Conservation (phyloP, 2,888 invertebrate genomes). For the Drosophila aldrichi region DNA sequence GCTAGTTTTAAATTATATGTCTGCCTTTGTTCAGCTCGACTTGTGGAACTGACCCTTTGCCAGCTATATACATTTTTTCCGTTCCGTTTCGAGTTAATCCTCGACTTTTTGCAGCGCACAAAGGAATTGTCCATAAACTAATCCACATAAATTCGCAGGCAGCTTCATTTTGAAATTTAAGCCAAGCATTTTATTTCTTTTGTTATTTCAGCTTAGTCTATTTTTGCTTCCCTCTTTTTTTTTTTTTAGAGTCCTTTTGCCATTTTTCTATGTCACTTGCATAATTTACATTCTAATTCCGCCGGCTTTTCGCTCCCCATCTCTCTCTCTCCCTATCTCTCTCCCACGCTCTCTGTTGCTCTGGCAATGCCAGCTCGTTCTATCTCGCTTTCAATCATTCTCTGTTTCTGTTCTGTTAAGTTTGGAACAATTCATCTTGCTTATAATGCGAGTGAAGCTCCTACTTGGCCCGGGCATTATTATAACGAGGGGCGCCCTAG, state of each 20-base stretch:
- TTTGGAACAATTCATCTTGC: constrained; percentile 73
- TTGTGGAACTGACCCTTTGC: constrained; percentile 12
- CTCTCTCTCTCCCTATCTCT: neutral
- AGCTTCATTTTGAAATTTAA: constrained; percentile 50
- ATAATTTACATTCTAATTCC: constrained; percentile 78
- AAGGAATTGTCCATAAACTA: constrained; percentile 32
- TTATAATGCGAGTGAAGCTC: constrained; percentile 58
- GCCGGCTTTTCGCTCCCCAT: constrained; percentile 45
- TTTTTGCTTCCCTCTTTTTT: neutral
- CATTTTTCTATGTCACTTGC: constrained; percentile 67
- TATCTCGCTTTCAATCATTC: constrained; percentile 16
- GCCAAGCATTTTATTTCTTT: constrained; percentile 45
- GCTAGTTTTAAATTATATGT: neutral
- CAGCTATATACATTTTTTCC: constrained; percentile 24
- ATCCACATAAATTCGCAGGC: constrained; percentile 42
- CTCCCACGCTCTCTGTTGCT: neutral
- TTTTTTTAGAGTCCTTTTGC: constrained; percentile 15
- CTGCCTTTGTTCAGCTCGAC: neutral
- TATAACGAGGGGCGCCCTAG: constrained; percentile 56
- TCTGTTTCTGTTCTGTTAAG: constrained; percentile 37
- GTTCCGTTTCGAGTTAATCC: constrained; percentile 29
- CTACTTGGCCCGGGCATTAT: constrained; percentile 64
- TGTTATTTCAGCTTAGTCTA: constrained; percentile 7
- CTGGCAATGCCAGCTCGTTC: neutral
- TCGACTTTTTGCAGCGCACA: constrained; percentile 25